Evolutionary conservation across 64 coral and sea anemone species (phyloP).

Genomic region (Montipora capricornis): DNA sequence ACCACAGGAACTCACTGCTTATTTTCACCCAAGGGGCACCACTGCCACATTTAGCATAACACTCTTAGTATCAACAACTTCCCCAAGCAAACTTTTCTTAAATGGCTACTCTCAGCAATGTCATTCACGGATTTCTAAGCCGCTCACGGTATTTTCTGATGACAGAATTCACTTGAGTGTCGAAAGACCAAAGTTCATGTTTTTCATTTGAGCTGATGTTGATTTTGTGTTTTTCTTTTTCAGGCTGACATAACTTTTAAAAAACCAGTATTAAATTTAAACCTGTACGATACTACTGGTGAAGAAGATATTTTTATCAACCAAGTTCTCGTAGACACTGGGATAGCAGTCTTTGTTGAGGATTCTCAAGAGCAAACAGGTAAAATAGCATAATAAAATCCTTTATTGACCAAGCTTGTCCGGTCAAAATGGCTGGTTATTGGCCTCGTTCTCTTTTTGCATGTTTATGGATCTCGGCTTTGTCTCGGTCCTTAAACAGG

Average conservation of each 20-base stretch:
- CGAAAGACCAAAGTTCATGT: neutral
- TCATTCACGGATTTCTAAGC: too few relatives aligned
- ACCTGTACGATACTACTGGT: conserved; percentile 84
- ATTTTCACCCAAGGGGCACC: too few relatives aligned
- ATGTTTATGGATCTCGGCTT: too few relatives aligned
- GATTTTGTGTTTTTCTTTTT: conserved; percentile 1
- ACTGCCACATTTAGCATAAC: too few relatives aligned
- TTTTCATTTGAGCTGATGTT: neutral
- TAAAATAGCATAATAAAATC: neutral
- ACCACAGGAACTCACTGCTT: neutral
- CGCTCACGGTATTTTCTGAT: too few relatives aligned
- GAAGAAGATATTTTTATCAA: conserved; percentile 86
- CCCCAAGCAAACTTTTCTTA: too few relatives aligned
- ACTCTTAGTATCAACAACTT: too few relatives aligned
- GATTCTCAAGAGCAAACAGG: neutral
- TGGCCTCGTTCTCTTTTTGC: too few relatives aligned
- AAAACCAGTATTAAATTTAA: conserved; percentile 70
- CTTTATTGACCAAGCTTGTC: too few relatives aligned
- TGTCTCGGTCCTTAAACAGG: too few relatives aligned
- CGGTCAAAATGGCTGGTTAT: too few relatives aligned
- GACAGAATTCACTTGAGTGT: neutral
- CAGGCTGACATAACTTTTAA: conserved; percentile 66
- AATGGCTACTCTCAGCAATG: too few relatives aligned
- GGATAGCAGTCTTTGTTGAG: conserved; percentile 58
- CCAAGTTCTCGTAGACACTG: conserved; percentile 80